Base-by-base conservation (phyloP, 2,888 invertebrate species). In the Megamerina dolium region DNA sequence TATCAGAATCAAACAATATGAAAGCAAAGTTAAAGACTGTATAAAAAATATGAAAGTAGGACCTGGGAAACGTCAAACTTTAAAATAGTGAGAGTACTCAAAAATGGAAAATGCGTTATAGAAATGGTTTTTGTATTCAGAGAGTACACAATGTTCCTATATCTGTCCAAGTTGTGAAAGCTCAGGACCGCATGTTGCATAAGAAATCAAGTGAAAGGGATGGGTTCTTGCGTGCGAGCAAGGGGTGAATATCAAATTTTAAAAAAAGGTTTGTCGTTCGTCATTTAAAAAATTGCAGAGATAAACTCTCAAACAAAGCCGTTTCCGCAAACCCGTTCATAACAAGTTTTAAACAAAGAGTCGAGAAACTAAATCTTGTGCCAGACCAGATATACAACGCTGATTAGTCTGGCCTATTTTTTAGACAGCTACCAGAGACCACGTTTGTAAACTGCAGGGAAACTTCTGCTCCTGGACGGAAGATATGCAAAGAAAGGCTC, bases 11-110 rank as follows among this genome's bases (percentile, higher is more conserved):
- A n/a, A n/a, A n/a, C n/a, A n/a, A n/a, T n/a, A n/a, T n/a, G n/a
- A n/a, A n/a, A n/a, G n/a, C n/a, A n/a, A n/a, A n/a, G n/a, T n/a
- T n/a, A n/a, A n/a, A n/a, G n/a, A n/a, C n/a, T n/a, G n/a, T n/a
- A n/a, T n/a, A n/a, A n/a, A n/a, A n/a, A n/a, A 20, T 30, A 20
- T 27, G 13, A 30, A 44, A 20, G 29, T 31, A 30, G 23, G 30
- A 5, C 38, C 35, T 29, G 38, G 39, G 27, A 44, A 35, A 27
- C 43, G 40, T 14, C 9, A 26, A 16, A 23, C 32, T 19, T 14
- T 45, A 30, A 45, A 35, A 45, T 14, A 13, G 12, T 40, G 39
- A 39, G 36, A 45, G 40, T 19, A 40, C 17, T 37, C 36, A 20
- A 18, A 34, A 43, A 43, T 38, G 33, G 29, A 43, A 43, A 38